Percentiles rank a stretch among this genome's conserved stretches.
Evolutionary conservation across 2,888 invertebrate genomes (phyloP).

Genomic region (Tinea semifulvella): DNA sequence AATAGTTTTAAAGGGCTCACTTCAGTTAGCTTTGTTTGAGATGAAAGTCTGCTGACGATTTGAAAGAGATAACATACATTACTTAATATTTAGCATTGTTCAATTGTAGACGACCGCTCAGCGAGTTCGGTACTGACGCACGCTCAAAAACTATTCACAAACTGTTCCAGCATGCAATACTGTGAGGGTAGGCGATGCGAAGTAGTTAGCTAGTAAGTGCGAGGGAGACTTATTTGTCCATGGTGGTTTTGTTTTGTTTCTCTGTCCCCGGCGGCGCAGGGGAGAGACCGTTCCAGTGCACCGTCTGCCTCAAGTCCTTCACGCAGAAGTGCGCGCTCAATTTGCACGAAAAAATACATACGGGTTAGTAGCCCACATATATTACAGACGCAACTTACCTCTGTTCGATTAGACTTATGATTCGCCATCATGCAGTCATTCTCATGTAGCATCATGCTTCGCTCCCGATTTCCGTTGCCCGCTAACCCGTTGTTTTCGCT

Average conservation of each 20-base stretch:
- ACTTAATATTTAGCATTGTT: neutral
- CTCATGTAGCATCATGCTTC: conserved; percentile 61
- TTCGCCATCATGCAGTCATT: conserved; percentile 13
- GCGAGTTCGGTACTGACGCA: conserved; percentile 24
- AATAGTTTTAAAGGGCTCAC: conserved; percentile 66
- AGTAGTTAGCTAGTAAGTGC: conserved; percentile 31
- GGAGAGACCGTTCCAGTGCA: conserved; percentile 70
- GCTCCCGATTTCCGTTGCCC: conserved; percentile 58
- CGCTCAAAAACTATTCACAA: conserved; percentile 70
- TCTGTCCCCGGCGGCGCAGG: conserved; percentile 50
- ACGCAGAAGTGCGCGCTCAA: conserved; percentile 71
- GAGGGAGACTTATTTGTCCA: conserved; percentile 55
- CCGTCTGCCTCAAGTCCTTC: conserved; percentile 71
- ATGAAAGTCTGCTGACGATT: conserved; percentile 8
- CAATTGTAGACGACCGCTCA: neutral
- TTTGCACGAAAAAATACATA: conserved; percentile 71
- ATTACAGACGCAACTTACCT: conserved; percentile 48
- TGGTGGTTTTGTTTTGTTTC: conserved; percentile 66
- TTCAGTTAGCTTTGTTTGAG: conserved; percentile 9
- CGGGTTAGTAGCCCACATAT: conserved; percentile 69
- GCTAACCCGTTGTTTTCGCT: conserved; percentile 54
- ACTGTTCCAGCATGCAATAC: conserved; percentile 57
- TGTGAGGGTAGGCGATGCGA: conserved; percentile 58
- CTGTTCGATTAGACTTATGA: conserved; percentile 43
- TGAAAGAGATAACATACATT: conserved; percentile 2